phyloP scores from a whole-genome alignment of 1,140 invertebrate species.

The Penaeus japonicus region DNA sequence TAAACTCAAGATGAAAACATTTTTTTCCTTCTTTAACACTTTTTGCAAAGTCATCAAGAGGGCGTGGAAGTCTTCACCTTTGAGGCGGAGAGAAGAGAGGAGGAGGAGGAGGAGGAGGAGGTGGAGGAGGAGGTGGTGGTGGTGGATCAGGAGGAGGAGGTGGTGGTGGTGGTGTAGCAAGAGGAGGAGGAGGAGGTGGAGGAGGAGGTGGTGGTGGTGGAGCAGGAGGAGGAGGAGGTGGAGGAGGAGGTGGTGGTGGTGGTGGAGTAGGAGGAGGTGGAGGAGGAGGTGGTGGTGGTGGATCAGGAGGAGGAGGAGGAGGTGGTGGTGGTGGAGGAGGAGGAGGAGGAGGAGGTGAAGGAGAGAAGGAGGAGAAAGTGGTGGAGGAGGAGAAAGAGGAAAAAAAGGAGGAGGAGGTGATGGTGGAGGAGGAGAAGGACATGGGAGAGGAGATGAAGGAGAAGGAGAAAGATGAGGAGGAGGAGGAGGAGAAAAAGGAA shows the following conservation, averaged over 20 bases:
- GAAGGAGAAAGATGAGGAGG: neutral
- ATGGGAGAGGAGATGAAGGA: neutral
- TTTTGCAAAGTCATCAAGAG: too few relatives aligned
- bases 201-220: too few relatives aligned
- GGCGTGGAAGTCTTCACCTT: too few relatives aligned
- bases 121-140: too few relatives aligned
- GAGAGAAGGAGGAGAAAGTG: neutral
- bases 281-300: neutral
- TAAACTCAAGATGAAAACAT: too few relatives aligned
- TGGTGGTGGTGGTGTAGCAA: neutral
- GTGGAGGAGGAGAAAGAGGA: neutral
- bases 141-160: too few relatives aligned
- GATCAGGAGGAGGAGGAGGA: neutral
- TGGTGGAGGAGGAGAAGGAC: neutral
- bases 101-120: too few relatives aligned
- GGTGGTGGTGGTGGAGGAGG: neutral
- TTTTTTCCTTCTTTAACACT: too few relatives aligned
- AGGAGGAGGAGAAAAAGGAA: neutral
- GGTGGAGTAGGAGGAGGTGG: neutral
- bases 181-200: too few relatives aligned
- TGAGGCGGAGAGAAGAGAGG: too few relatives aligned
- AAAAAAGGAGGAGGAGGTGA: neutral
- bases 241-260: neutral
- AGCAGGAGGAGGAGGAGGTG: neutral
- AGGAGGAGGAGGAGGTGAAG: neutral